Evolutionary conservation across 2,113 vertebrate species (phyloP), one percentile per base, ranked within the genome.

Genomic region (Cairina moschata): DNA sequence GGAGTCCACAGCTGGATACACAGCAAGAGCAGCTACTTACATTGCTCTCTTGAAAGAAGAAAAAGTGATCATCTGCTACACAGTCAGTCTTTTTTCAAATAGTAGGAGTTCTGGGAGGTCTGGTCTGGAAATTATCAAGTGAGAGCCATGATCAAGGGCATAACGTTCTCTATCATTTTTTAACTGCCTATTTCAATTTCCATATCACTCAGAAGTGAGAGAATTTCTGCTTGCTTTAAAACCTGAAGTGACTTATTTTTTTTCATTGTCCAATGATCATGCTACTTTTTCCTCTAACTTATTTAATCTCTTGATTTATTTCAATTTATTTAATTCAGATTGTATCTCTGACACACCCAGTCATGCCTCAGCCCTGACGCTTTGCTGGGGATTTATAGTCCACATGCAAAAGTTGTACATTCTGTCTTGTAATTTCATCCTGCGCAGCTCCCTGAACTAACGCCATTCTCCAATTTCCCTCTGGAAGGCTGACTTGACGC

Each of bases 351-450:
- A 32, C 75, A 3, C 22, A 38, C 46, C 36, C 46, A 1, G 28
- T 66, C 87, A 4, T 50, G 78, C 78, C 52, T 74, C 0, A 0
- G 7, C 34, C 84, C 42, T 78, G 88, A 86, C 82, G 67, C 72
- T 80, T 56, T 91, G 71, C 88, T 68, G 2, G 14, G 58, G 93
- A 90, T 91, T 96, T 88, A 66, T 44, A 77, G 88, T 48, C 76
- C 69, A 56, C 90, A 86, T 95, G 83, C 95, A 88, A 67, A 86
- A 95, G 69, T 5, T 73, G 91, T 72, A 94, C 93, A 68, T 86
- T 88, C 86, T 71, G 83, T 90, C 79, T 85, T 0, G 34, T 94
- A 86, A 88, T 63, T 93, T 32, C 91, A 90, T 83, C 88, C 76
- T 2, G 17, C 14, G 34, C 90, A 34, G 84, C 73, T 89, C 90